These are phyloP conservation scores for Chrysolina oricalcia DNA, from an alignment of 2,888 invertebrate species.

Conservation along the genomic window DNA sequence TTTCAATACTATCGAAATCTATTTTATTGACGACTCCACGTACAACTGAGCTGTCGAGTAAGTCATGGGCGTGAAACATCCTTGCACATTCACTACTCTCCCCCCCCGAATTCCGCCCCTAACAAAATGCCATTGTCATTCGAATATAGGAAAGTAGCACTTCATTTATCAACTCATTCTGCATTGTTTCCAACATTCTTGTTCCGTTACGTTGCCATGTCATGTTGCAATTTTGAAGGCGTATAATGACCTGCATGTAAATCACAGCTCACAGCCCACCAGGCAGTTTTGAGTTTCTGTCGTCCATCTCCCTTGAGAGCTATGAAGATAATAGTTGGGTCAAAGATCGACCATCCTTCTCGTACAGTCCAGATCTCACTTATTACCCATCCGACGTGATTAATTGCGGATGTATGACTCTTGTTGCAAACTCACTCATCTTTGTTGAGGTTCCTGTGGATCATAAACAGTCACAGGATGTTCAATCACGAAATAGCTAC, in stretches of 20 bases:
- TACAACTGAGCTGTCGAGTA: too few species aligned
- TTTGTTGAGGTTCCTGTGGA: neutral
- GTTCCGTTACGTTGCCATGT: too few species aligned
- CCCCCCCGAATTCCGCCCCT: too few species aligned
- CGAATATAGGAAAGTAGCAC: too few species aligned
- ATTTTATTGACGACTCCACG: too few species aligned
- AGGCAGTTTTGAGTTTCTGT: neutral
- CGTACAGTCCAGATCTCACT: neutral
- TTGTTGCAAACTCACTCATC: constrained; percentile 5
- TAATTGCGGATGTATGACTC: constrained; percentile 1
- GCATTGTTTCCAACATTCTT: too few species aligned
- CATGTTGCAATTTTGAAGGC: too few species aligned
- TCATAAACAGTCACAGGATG: neutral
- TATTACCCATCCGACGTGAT: constrained; percentile 2
- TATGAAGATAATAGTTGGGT: constrained; percentile 7
- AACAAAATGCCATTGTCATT: too few species aligned
- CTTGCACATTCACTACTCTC: too few species aligned
- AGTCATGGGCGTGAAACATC: too few species aligned
- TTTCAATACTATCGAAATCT: too few species aligned
- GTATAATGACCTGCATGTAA: neutral
- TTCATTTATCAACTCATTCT: too few species aligned
- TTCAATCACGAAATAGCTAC: neutral
- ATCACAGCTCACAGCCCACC: neutral
- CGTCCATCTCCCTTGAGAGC: neutral
- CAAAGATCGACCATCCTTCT: constrained; percentile 13